Evolutionary conservation across 2,888 invertebrate species (phyloP).

Genomic region (Arctia plantaginis): DNA sequence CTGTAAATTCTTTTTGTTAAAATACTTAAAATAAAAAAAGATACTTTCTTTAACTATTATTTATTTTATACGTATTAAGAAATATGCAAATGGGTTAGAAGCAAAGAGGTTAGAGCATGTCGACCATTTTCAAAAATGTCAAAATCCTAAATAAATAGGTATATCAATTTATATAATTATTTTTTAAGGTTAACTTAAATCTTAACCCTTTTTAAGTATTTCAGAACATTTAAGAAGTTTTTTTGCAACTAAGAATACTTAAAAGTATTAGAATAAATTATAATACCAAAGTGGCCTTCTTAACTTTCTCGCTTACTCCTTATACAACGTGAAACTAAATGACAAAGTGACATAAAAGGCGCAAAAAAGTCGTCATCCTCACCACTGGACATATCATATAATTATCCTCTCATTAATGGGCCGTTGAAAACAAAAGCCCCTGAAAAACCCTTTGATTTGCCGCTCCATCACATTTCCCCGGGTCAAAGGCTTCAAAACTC

Average conservation of each 20-base stretch:
- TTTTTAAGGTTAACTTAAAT: neutral
- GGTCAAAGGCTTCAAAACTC: constrained; percentile 76
- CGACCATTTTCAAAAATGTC: neutral
- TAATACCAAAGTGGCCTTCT: neutral
- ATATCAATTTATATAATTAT: neutral
- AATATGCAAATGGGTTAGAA: neutral
- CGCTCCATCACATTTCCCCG: constrained; percentile 79
- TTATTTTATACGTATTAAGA: neutral
- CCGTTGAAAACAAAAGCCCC: constrained; percentile 72
- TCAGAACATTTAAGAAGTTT: neutral
- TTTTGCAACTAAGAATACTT: neutral
- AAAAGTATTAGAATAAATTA: neutral
- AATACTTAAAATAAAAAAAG: neutral
- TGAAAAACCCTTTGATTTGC: constrained; percentile 83
- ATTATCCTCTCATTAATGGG: constrained; percentile 73
- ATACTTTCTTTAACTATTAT: neutral
- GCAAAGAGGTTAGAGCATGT: too few relatives aligned
- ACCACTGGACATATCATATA: constrained; percentile 67
- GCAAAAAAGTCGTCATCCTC: constrained; percentile 41
- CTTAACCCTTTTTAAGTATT: neutral
- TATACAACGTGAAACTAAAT: constrained; percentile 18
- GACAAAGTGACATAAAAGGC: constrained; percentile 33
- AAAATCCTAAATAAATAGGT: neutral
- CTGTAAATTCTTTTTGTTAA: neutral
- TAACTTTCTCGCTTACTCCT: neutral